Conservation (phyloP, 2,113 vertebrate genomes). For the human (Homo sapiens) region GRCh38 chr11:56453501-56454000, state of each 20-base stretch:
- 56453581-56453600: background rate
- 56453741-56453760: background rate
- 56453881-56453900: too few species aligned
- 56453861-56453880: too few species aligned
- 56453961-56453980: too few species aligned
- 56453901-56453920: too few species aligned
- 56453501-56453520: background rate
- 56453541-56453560: background rate
- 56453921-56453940: too few species aligned
- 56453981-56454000: too few species aligned
- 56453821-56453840: too few species aligned
- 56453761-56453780: background rate
- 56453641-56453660: background rate
- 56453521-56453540: background rate
- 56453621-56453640: background rate
- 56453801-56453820: background rate
- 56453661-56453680: background rate
- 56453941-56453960: too few species aligned
- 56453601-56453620: background rate
- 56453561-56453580: background rate
- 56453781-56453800: background rate
- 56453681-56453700: fast-evolving
- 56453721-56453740: background rate
- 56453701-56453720: fast-evolving
- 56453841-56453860: too few species aligned